Evolutionary conservation across 2,113 vertebrate genomes (phyloP), one percentile per base, ranked within the genome.

Genomic region (Gymnorhina tibicen): DNA sequence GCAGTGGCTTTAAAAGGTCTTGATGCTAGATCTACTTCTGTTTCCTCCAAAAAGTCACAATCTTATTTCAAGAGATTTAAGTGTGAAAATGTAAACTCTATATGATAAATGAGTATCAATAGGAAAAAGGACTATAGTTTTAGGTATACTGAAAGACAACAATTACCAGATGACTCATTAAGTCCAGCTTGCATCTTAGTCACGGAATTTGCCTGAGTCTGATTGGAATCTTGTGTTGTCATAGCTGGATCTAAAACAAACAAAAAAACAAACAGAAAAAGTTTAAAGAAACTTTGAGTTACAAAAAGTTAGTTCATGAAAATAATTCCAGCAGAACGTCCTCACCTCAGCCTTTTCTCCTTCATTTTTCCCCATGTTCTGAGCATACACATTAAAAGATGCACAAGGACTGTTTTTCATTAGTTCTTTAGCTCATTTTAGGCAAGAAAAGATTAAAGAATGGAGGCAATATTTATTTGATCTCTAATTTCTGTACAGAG

Each of bases 81-180:
- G 18, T 12, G 58, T 24, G 30, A 78, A 87, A 94, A 33, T 9
- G 2, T n/a, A 59, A 67, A 42, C 9, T 35, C 42, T 39, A 3
- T 4, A 49, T 3, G 5, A 55, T 20, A 63, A 53, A 16, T 4
- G 3, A 53, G 0, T 24, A 85, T 22, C 32, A 78, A 7, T 1
- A 58, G 4, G 13, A 46, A 79, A 79, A 58, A 27, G 7, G n/a
- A 47, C 11, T 49, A 20, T 1, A 74, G 12, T 21, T 81, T 63
- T 35, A 69, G 16, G 7, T 33, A 4, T 37, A 64, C 16, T 19
- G 6, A 70, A 94, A 72, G 64, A 78, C 67, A 95, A 69, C 3
- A 47, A 13, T 95, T 97, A 97, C 97, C 96, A 89, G 44, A 90
- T 30, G 80, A 81, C 22, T 59, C 68, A 62, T 26, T 41, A 63